Conservation (phyloP, 2,888 invertebrate species). For the Sinhomidia bicolor region DNA sequence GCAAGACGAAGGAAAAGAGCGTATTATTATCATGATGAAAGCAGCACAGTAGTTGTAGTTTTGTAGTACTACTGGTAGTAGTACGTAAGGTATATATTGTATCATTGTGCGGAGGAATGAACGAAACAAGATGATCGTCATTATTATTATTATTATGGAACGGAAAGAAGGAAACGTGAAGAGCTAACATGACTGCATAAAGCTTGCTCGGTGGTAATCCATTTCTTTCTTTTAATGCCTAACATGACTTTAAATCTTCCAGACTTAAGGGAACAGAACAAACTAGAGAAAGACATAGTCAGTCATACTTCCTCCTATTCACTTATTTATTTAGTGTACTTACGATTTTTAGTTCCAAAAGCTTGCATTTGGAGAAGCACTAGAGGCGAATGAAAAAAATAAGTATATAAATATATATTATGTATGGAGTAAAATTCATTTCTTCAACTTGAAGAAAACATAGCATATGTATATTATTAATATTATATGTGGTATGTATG, state of each 20-base stretch:
- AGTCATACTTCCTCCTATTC: conserved; percentile 1
- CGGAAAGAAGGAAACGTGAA: conserved; percentile 10
- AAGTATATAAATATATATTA: conserved; percentile 1
- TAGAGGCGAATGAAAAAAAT: conserved; percentile 29
- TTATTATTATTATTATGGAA: conserved; percentile 32
- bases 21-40: no score
- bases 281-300: not conserved
- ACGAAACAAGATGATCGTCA: not conserved
- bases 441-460: no score
- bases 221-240: conserved; percentile 23
- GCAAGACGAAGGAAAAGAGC: not conserved
- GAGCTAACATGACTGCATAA: not conserved
- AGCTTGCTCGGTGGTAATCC: not conserved
- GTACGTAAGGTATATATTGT: not conserved
- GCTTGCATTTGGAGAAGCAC: conserved; percentile 70
- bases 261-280: not conserved
- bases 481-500: no score
- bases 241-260: conserved; percentile 34
- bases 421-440: no score
- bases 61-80: no score
- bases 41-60: no score
- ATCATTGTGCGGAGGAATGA: not conserved
- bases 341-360: conserved; percentile 62
- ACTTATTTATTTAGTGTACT: conserved; percentile 31
- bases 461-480: no score